Base-by-base conservation (phyloP, 2,888 invertebrate genomes). In the Ecdyonurus torrentis region DNA sequence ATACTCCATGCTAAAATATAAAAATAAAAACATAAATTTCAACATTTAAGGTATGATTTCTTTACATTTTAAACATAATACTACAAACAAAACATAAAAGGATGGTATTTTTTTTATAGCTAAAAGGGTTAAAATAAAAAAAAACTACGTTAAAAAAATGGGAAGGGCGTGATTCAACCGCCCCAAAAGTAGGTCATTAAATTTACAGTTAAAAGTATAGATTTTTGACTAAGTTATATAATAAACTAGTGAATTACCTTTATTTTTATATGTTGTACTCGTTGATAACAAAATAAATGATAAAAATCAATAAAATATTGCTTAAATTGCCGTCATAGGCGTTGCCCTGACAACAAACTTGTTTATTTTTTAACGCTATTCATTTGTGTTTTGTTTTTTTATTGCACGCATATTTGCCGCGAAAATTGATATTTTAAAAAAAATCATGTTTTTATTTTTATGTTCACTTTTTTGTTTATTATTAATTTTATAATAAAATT, bases 1-100 rank as follows among this genome's bases (percentile, higher is more conserved):
- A 75, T 88, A 87, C 74, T 82, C 82, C 83, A 83, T 83, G 37
- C 37, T 37, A 37, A 37, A 37, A 37, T 5, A 37, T 10, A 37
- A 10, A 15, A 37, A 37, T 5, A 37, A 37, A 37, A 37, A 10
- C 7, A 10, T 37, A 37, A n/a, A n/a, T n/a, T n/a, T n/a, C n/a
- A n/a, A n/a, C n/a, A n/a, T n/a, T n/a, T n/a, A n/a, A n/a, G n/a
- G n/a, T n/a, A n/a, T n/a, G n/a, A n/a, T n/a, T n/a, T n/a, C n/a
- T n/a, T n/a, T n/a, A n/a, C n/a, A n/a, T n/a, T n/a, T n/a, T n/a
- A n/a, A 37, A 10, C 37, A 10, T 37, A 37, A 37, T 15, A 37
- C 5, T 37, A 37, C 15, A 10, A 37, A 37, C 37, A 10, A 37
- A 37, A 5, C 37, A 37, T 37, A 10, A 10, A 37, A 37, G 15